Base-by-base conservation (phyloP, 1,140 invertebrate genomes). In the Thaumetopoea pityocampa region DNA sequence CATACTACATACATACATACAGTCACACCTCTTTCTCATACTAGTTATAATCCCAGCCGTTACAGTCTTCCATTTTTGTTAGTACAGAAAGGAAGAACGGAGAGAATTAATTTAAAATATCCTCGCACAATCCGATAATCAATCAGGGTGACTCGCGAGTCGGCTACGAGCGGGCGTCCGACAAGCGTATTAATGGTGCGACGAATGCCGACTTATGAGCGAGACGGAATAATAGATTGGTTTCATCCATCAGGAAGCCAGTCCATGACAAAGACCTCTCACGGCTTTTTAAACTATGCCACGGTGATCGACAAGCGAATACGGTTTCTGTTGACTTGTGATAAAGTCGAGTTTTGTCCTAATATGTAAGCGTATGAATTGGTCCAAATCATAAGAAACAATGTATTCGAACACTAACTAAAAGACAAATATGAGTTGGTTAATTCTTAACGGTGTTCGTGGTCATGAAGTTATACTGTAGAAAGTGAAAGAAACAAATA, bases 181-280 rank as follows among this genome's bases (percentile, higher is more conserved):
- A 32, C 38, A 32, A 32, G 11, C 24, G 28, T 42, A 42, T 42
- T 42, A 42, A 42, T 42, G 28, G 29, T 26, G 23, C n/a, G 29
- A 20, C 20, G 27, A 12, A 42, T 32, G 28, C 29, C 27, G 28
- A 42, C 38, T 42, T 32, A 42, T 42, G 28, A 42, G 29, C 28
- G 23, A 32, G 29, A 32, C 38, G 33, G 38, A 42, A 42, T 42
- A 42, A 33, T 26, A 42, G 29, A 42, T 33, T 32, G 33, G 36
- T 29, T 29, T 29, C 36, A 40, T 40, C 36, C 17, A 40, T 40
- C 36, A 40, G 36, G 26, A 40, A 22, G 36, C 36, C 23, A 40
- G 36, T 33, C 29, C 20, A 32, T 18, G 38, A 42, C 28, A 42
- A 33, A 32, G 14, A 17, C 38, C 33, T 32, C 12, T 12, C 15